Percentiles rank a stretch among this genome's conserved stretches.
phyloP scores from a whole-genome alignment of 2,888 invertebrate genomes.

The Poecilobothrus nobilitatus region DNA sequence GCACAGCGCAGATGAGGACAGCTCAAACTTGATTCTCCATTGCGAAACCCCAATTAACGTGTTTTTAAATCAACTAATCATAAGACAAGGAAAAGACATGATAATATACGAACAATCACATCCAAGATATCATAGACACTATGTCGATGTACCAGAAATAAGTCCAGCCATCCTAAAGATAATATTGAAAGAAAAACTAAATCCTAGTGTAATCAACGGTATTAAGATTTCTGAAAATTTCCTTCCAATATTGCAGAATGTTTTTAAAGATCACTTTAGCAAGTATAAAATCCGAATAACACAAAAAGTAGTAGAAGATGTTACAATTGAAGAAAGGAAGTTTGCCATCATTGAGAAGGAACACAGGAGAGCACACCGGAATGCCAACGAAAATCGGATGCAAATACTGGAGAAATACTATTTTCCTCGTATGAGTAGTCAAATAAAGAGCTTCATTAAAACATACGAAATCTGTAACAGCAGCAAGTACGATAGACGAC shows the following conservation, averaged over 20 bases:
- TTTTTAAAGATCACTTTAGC: slow-evolving; percentile 12
- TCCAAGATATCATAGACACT: slow-evolving; percentile 13
- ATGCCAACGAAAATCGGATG: neutral
- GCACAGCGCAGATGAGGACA: slow-evolving; percentile 21
- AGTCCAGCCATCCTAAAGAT: neutral
- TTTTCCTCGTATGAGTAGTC: slow-evolving; percentile 13
- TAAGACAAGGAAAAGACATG: slow-evolving; percentile 15
- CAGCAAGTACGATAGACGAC: slow-evolving; percentile 16
- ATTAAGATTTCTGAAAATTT: no score
- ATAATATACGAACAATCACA: slow-evolving; percentile 18
- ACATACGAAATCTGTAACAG: slow-evolving; percentile 8
- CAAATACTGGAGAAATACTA: slow-evolving; percentile 4
- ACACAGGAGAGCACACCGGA: neutral
- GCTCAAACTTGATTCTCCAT: slow-evolving; percentile 22
- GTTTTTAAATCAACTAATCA: slow-evolving; percentile 21
- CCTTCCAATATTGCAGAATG: slow-evolving; percentile 16
- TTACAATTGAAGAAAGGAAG: slow-evolving; percentile 11
- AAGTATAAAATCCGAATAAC: slow-evolving; percentile 13
- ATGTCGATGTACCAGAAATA: slow-evolving; percentile 2
- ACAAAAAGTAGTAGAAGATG: slow-evolving; percentile 11
- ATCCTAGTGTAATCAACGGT: no score
- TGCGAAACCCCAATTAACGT: slow-evolving; percentile 21
- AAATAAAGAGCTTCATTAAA: slow-evolving; percentile 11
- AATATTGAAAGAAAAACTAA: slow-evolving; percentile 7
- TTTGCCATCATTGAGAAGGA: slow-evolving; percentile 8